Base-by-base conservation (phyloP, 1,140 invertebrate genomes). In the Apocrypta bakeri region DNA sequence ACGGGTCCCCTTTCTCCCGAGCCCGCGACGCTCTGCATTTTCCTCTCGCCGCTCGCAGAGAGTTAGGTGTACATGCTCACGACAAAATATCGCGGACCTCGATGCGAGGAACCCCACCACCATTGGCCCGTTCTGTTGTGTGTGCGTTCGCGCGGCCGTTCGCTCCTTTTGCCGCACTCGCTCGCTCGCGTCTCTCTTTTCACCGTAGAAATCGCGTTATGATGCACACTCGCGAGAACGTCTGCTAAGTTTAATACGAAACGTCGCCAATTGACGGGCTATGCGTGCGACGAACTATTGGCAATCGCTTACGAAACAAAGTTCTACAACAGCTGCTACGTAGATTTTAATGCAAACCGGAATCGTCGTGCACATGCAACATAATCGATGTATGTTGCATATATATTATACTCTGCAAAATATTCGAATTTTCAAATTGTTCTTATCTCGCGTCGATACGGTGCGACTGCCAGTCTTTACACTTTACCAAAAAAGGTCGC, bases 1-100 rank as follows among this genome's bases (percentile, higher is more conserved):
- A n/a, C 83, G 83, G 86, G 85, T 84, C 88, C 88, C 88, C 89
- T 90, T 90, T 91, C 90, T 89, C 90, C 85, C 82, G 82, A 80
- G 3, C 82, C n/a, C 17, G 8, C 40, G 31, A 14, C 37, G 37
- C 66, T 84, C 86, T 74, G 81, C 85, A 85, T 89, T 90, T 89
- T 88, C 88, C 87, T 87, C 87, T 86, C 79, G 81, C 33, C 42
- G 6, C 33, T 24, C 75, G 69, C 72, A 56, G 78, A 37, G 33
- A 9, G 48, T 6, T 21, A 56, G 17, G 2, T 56, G n/a, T 56
- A 56, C 69, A 24, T 17, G 12, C 40, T 6, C 31, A 8, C 25
- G 74, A 64, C 63, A n/a, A 76, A 76, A 76, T 76, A 56, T 40
- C 74, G 27, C 31, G 37, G 71, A 9, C 37, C 37, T 14, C 71